Evolutionary conservation across 2,888 invertebrate genomes (phyloP), one percentile per base, ranked within the genome.

Genomic region (Unio pictorum): DNA sequence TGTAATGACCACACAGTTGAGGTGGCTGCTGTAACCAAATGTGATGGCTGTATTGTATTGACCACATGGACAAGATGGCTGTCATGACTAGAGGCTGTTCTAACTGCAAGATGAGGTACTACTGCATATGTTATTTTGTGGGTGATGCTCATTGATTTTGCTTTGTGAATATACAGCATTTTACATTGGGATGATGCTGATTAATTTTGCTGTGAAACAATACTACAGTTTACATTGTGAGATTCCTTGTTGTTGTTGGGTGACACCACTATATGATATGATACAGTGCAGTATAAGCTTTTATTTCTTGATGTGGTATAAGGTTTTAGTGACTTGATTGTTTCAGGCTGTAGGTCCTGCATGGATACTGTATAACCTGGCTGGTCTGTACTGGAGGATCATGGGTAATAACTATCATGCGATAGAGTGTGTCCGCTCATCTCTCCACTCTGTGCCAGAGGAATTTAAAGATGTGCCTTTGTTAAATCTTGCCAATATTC

Each of bases 371-470:
- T 93, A 93, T 81, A 94, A 94, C 18, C 87, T 95, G 59, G 94
- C 95, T 0, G 94, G 94, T 0, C 89, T 95, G 26, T 95, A 95
- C 88, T 95, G 95, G 95, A 92, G 95, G 15, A 93, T 94, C 1
- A 92, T 93, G 5, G 93, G 93, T 8, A 94, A 94, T 84, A 92
- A 92, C 55, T 91, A 91, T 63, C 93, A 94, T 84, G 94, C 94
- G 0, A 88, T 94, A 11, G 93, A 93, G 81, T 95, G 95, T 87
- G 91, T 94, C 8, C 91, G 94, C 60, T 90, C 93, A 15, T 93
- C 94, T 1, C 91, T 93, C 54, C 91, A 91, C 74, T 89, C 90
- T n/a, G 92, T 92, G 8, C 93, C 93, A 0, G 88, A 90, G 5
- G 92, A 92, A 74, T 92, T 93, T 78, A 91, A 91, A 18, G 95